Evolutionary conservation across 2,797 vertebrate species (phyloP).

Genomic region (Naso thynnoides): DNA sequence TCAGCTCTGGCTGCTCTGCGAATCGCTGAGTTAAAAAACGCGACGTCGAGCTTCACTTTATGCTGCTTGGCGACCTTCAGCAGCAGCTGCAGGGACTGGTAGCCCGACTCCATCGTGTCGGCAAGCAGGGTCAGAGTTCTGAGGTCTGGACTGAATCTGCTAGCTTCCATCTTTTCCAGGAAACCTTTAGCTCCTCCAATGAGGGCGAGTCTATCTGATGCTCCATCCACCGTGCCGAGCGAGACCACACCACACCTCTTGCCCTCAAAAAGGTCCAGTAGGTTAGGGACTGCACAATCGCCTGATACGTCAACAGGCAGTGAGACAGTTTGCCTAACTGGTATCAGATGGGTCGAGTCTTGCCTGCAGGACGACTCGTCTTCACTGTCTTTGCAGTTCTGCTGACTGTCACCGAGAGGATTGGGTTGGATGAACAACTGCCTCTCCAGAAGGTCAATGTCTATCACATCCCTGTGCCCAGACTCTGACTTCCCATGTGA

Average conservation of each 20-base stretch:
- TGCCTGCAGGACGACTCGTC: neutral
- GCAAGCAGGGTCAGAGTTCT: conserved; percentile 91
- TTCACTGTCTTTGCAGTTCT: neutral
- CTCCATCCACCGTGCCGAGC: conserved; percentile 78
- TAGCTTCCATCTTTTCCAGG: conserved; percentile 88
- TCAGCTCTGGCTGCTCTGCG: conserved; percentile 86
- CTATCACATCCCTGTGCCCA: conserved; percentile 34
- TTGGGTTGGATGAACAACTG: conserved; percentile 80
- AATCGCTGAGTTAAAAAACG: conserved; percentile 92
- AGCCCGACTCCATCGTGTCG: conserved; percentile 84
- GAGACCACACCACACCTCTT: conserved; percentile 78
- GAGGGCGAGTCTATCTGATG: conserved; percentile 85
- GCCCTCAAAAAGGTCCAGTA: conserved; percentile 85
- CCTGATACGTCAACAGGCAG: neutral
- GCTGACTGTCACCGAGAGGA: neutral
- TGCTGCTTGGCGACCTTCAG: conserved; percentile 81
- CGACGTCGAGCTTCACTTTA: conserved; percentile 86
- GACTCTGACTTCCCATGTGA: conserved; percentile 20
- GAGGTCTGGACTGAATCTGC: conserved; percentile 84
- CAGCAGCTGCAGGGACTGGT: conserved; percentile 80
- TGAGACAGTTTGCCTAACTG: conserved; percentile 22
- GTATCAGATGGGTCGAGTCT: conserved; percentile 45
- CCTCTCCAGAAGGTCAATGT: conserved; percentile 87
- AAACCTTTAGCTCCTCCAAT: conserved; percentile 90
- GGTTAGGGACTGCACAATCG: conserved; percentile 78